Evolutionary conservation across 2,113 vertebrate genomes (phyloP), one percentile per base, ranked within the genome.

Genomic region (Hippopotamus amphibius): DNA sequence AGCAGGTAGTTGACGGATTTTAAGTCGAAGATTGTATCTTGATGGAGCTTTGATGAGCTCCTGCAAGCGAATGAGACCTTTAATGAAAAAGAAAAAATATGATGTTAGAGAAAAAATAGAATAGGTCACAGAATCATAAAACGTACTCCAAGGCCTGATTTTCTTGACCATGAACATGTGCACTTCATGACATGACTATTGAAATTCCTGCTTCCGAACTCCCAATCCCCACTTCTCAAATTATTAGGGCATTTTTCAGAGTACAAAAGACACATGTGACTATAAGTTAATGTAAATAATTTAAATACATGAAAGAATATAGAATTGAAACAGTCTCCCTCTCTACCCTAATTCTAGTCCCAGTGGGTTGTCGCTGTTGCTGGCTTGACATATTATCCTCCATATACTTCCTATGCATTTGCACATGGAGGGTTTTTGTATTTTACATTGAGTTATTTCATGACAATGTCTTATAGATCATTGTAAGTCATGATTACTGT

Each of bases 21-120:
- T 99, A 97, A 99, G 98, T 71, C 99, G 99, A 97, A 99, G 99
- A 98, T 99, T 99, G 98, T 99, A 99, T 30, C 99, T 99, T 65
- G 99, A 99, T 53, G 99, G 99, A 69, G 99, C 99, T 98, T 99
- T 99, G 98, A 99, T 99, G 96, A 99, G 99, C 98, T 99, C 99
- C 98, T 99, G 99, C 98, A 99, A 98, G 90, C 99, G 99, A 99
- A 99, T 99, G 96, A 99, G 99, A 97, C 99, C 99, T 99, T 98
- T 76, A 98, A 93, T n/a, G 98, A 98, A 98, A 98, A 88, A 84
- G 30, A 19, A 21, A 37, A 89, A 93, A 97, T 88, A 96, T 0
- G 96, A 96, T 37, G 81, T 97, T 83, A 97, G 22, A 91, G 93
- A 97, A 80, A 96, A 92, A 97, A 50, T 57, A 79, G 94, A 92